Evolutionary conservation across 2,797 vertebrate genomes (phyloP).

Genomic region (Phataginus tricuspis): DNA sequence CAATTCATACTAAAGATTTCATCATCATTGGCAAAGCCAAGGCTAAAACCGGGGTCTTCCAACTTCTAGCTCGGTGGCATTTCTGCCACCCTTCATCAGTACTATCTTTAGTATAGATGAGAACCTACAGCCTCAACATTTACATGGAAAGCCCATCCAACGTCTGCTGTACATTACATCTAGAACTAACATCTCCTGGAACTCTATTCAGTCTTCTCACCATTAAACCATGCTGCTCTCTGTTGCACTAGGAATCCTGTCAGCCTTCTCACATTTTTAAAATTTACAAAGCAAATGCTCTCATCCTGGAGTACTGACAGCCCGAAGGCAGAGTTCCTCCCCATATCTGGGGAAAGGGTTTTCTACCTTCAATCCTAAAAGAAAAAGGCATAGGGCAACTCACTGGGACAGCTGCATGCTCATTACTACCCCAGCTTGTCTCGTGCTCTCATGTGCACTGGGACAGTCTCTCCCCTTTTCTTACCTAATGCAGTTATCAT

Average conservation of each 20-base stretch:
- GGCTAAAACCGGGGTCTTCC: background rate
- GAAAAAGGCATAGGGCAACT: background rate
- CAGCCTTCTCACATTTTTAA: background rate
- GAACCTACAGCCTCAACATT: background rate
- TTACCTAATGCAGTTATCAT: background rate
- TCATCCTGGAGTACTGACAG: background rate
- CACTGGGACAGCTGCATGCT: too few species aligned
- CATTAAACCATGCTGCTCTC: background rate
- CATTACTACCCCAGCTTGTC: background rate
- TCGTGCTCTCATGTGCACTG: background rate
- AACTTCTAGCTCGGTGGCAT: background rate
- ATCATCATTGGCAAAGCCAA: background rate
- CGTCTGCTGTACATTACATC: background rate
- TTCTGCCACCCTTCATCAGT: background rate
- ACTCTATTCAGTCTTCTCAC: background rate
- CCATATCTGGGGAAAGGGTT: background rate
- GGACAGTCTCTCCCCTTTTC: background rate
- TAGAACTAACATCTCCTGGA: background rate
- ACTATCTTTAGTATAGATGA: background rate
- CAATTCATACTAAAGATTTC: background rate
- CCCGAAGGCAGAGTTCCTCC: background rate
- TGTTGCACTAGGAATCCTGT: background rate
- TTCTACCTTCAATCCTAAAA: background rate
- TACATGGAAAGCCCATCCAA: background rate
- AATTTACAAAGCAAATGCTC: background rate